phyloP scores from a whole-genome alignment of 2,888 invertebrate genomes.

The Volucella inflata region DNA sequence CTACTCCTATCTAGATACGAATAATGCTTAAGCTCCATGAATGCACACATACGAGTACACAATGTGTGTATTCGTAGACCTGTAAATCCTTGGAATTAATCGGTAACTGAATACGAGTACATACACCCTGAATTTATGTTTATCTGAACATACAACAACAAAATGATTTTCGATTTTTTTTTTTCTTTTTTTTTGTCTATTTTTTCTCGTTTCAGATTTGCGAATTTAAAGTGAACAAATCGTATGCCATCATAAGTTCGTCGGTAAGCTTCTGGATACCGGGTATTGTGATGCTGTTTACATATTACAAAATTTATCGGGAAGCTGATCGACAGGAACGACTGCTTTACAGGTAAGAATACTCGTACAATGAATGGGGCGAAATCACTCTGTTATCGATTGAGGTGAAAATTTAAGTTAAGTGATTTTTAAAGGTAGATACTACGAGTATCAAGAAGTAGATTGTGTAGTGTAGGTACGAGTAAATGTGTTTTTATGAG shows the following conservation, averaged over 20 bases:
- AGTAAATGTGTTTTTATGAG: no score
- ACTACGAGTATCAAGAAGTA: no score
- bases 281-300: conserved; percentile 95
- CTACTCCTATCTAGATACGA: no score
- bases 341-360: conserved; percentile 90
- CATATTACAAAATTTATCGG: conserved; percentile 94
- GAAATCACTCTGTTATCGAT: conserved; percentile 63
- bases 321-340: conserved; percentile 93
- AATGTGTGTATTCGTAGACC: no score
- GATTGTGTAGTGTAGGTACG: no score
- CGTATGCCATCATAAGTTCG: conserved; percentile 94
- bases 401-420: conserved; percentile 7
- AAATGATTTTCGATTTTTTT: conserved; percentile 1
- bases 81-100: conserved; percentile 20
- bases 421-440: no score
- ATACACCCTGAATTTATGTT: no score
- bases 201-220: conserved; percentile 84
- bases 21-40: no score
- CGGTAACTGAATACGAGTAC: neutral
- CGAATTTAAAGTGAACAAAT: conserved; percentile 93
- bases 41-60: no score
- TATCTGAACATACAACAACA: neutral
- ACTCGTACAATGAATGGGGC: conserved; percentile 80
- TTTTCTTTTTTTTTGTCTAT: conserved; percentile 3
- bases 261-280: conserved; percentile 97